These are phyloP conservation scores for Monomorium pharaonis DNA, from an alignment of 1,140 invertebrate genomes.

Conservation along the genomic window DNA sequence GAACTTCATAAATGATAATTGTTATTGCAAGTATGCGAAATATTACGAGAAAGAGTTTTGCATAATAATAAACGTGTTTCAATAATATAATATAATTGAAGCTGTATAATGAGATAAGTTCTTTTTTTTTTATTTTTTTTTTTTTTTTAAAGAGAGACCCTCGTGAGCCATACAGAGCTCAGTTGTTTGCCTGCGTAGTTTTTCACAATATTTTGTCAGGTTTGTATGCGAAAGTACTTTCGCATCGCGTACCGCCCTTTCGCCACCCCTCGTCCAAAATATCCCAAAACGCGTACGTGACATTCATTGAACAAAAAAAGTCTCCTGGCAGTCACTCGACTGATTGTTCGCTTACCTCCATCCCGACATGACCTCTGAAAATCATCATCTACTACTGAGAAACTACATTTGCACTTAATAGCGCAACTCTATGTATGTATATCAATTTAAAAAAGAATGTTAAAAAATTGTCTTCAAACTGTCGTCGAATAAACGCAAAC, in stretches of 20 bases:
- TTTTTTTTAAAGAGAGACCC: too few relatives aligned
- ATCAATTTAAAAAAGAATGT: background rate
- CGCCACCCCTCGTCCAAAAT: constrained; percentile 4
- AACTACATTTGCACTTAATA: background rate
- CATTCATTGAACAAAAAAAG: constrained; percentile 33
- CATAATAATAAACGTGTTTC: background rate
- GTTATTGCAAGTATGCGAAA: too few relatives aligned
- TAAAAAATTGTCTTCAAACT: background rate
- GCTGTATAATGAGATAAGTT: background rate
- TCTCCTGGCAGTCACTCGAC: background rate
- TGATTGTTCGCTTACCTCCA: background rate
- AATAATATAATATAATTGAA: background rate
- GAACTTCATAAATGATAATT: too few relatives aligned
- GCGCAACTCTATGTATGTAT: background rate
- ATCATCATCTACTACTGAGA: background rate
- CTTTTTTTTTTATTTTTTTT: too few relatives aligned
- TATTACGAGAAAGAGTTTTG: background rate
- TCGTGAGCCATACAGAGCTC: constrained; percentile 15
- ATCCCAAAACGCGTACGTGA: background rate
- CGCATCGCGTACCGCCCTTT: constrained; percentile 28
- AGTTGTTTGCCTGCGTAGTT: constrained; percentile 51
- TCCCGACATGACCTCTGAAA: constrained; percentile 4
- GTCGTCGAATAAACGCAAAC: background rate
- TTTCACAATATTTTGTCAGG: constrained; percentile 70
- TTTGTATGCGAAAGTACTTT: constrained; percentile 59